Evolutionary conservation across 2,113 vertebrate species (phyloP).

Genomic region (Cisticola juncidis): DNA sequence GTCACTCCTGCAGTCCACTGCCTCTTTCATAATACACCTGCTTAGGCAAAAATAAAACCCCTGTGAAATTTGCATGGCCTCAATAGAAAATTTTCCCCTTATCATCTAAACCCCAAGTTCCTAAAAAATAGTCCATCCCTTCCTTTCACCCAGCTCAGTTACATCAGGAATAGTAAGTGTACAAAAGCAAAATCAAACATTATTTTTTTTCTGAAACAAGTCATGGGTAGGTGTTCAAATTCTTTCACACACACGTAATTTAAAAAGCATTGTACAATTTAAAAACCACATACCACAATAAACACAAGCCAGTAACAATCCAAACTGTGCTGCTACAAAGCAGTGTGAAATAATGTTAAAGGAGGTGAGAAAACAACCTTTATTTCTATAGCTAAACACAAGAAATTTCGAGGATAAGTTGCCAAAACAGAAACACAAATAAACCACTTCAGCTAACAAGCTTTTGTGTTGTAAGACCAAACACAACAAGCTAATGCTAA

Average conservation of each 20-base stretch:
- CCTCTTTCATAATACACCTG: neutral
- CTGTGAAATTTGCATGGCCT: neutral
- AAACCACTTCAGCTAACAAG: neutral
- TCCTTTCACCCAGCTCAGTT: neutral
- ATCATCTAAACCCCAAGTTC: neutral
- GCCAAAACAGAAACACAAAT: neutral
- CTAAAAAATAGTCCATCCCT: neutral
- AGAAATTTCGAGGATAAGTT: neutral
- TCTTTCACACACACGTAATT: neutral
- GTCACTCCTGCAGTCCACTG: neutral
- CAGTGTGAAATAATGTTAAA: neutral
- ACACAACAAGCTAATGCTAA: neutral
- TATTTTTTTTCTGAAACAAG: neutral
- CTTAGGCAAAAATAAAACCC: neutral
- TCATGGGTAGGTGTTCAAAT: fast-evolving
- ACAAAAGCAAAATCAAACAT: neutral
- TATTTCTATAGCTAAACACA: neutral
- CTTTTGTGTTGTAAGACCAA: neutral
- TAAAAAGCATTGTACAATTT: neutral
- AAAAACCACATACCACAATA: neutral
- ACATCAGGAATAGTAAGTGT: neutral
- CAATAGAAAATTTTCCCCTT: neutral
- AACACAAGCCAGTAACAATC: neutral
- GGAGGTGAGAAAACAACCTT: neutral
- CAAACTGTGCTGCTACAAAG: neutral